Evolutionary conservation across 30 jellyfish, hydroid and myxozoan species (phyloP).

Genomic region (Aurelia sp.): DNA sequence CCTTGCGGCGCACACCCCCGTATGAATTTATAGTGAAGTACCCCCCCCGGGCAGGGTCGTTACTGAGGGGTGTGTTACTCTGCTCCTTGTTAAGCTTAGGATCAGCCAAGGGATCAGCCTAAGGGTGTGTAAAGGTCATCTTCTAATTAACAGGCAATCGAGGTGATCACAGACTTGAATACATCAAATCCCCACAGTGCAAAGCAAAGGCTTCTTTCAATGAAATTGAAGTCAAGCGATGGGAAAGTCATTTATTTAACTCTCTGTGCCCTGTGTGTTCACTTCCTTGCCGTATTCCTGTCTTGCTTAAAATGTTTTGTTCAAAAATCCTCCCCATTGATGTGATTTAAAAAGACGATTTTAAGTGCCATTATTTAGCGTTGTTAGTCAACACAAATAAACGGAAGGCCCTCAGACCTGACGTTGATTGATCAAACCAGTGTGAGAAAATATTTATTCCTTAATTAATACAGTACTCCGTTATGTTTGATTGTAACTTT

Average conservation of each 20-base stretch:
- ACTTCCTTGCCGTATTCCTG: conserved; percentile 60
- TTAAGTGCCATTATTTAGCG: conserved; percentile 25
- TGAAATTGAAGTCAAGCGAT: too few species aligned
- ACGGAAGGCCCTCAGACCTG: conserved; percentile 50
- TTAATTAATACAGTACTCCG: conserved; percentile 34
- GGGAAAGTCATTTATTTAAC: too few species aligned
- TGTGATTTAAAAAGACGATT: not conserved
- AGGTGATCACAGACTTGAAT: not conserved
- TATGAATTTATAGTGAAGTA: too few species aligned
- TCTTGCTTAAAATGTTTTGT: conserved; percentile 4
- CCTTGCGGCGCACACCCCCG: too few species aligned
- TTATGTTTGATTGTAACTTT: conserved; percentile 22
- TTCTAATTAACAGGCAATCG: not conserved
- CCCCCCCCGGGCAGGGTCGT: too few species aligned
- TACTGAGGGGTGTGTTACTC: too few species aligned
- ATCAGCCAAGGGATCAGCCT: not conserved
- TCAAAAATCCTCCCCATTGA: conserved; percentile 7
- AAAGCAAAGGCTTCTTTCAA: too few species aligned
- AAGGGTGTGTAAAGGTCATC: not conserved
- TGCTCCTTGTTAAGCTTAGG: too few species aligned
- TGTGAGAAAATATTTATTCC: not conserved
- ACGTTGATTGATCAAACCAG: too few species aligned
- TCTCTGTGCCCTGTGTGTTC: not conserved
- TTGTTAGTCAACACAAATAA: conserved; percentile 20
- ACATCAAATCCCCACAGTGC: not conserved